Evolutionary conservation across 2,888 invertebrate genomes (phyloP), one percentile per base, ranked within the genome.

Genomic region (Agrochola litura): DNA sequence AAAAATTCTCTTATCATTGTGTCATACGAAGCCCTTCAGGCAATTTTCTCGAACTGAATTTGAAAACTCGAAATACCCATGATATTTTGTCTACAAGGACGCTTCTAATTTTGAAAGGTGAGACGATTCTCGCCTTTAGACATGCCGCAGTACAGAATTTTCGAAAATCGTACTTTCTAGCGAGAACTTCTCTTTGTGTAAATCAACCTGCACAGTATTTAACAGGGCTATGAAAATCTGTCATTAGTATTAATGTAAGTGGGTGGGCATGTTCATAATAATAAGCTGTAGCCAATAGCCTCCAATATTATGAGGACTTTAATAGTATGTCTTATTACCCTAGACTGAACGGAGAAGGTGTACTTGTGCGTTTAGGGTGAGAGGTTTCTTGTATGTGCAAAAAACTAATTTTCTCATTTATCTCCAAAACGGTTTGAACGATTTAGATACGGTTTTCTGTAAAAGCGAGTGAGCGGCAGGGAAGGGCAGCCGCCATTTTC

Each of bases 221-320:
- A 78, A 52, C 4, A 22, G 22, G 8, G 52, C n/a, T 72, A 43
- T 80, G 56, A 73, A 73, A 80, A 77, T 49, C 49, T 56, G 73
- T 81, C 43, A 52, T 58, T 58, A 49, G 14, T 49, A 56, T 56
- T 46, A 64, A 22, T 58, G 25, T 43, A 43, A 73, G 81, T 78
- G 74, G 78, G 78, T 73, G 78, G 73, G 64, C 64, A 30, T 16
- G 30, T 37, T 58, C 30, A 14, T 37, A 12, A 3, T 73, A 81
- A 52, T 58, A 37, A 43, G 12, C 49, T 58, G 56, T 22, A 22
- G 43, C 30, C 49, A 64, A 79, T 73, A 43, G 1, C 14, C n/a
- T 77, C 54, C 43, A 25, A 52, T 81, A 41, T 37, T 58, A 46
- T 46, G 64, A 81, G 74, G 43, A 65, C 37, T 74, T 37, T 56